phyloP scores from a whole-genome alignment of 1,140 invertebrate genomes.

The Dinoponera quadriceps region DNA sequence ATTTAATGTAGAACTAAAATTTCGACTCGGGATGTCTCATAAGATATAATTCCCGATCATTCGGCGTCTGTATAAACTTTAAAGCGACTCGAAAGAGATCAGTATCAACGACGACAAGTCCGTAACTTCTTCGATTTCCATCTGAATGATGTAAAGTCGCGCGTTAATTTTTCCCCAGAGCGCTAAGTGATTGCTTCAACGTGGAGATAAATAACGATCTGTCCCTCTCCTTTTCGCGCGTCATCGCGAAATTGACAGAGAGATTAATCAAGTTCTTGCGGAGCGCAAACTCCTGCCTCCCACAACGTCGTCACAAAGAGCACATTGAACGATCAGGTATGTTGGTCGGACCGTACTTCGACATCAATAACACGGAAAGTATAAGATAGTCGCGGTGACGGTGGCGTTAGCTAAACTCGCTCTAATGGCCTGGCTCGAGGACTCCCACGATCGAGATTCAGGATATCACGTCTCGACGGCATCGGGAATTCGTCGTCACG shows the following conservation, averaged over 20 bases:
- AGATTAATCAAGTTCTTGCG: conserved; percentile 2
- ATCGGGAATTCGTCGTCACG: conserved; percentile 60
- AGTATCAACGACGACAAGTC: too few relatives aligned
- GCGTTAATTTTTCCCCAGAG: too few relatives aligned
- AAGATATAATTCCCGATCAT: too few relatives aligned
- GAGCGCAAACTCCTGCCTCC: not conserved
- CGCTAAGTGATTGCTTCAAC: too few relatives aligned
- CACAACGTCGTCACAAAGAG: not conserved
- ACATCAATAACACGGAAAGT: conserved; percentile 9
- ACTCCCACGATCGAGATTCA: conserved; percentile 40
- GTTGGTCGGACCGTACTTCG: not conserved
- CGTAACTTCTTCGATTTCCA: too few relatives aligned
- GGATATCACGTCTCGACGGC: conserved; percentile 54
- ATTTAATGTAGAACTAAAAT: too few relatives aligned
- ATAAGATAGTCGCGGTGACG: not conserved
- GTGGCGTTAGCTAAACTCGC: conserved; percentile 20
- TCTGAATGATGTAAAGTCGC: too few relatives aligned
- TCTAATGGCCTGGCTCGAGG: conserved; percentile 40
- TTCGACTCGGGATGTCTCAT: too few relatives aligned
- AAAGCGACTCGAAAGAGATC: too few relatives aligned
- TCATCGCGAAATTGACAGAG: not conserved
- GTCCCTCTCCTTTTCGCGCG: not conserved
- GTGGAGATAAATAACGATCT: too few relatives aligned
- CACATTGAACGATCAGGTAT: not conserved
- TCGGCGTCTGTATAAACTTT: too few relatives aligned